Conservation (phyloP, 2,888 invertebrate genomes). For the Spatulosminthurus flaviceps region DNA sequence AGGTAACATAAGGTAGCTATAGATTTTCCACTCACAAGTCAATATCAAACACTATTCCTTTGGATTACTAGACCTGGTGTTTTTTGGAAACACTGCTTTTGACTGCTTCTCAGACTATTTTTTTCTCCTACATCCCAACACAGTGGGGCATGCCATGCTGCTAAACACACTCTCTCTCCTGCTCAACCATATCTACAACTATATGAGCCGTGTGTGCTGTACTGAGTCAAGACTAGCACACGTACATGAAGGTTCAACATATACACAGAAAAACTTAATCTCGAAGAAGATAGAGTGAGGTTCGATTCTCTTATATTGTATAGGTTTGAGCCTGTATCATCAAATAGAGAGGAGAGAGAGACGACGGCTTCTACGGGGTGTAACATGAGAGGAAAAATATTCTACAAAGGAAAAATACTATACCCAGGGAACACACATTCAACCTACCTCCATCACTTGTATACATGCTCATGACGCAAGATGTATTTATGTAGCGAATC, state of each 20-base stretch:
- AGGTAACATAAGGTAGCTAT: conserved; percentile 1
- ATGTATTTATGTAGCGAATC: too few species aligned
- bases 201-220: too few species aligned
- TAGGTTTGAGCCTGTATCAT: neutral
- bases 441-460: too few species aligned
- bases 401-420: neutral
- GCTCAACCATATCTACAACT: too few species aligned
- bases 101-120: neutral
- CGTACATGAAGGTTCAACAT: too few species aligned
- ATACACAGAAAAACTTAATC: neutral
- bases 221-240: too few species aligned
- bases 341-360: neutral
- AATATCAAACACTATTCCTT: conserved; percentile 31
- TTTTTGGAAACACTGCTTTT: conserved; percentile 8
- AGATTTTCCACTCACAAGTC: conserved; percentile 25
- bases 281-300: neutral
- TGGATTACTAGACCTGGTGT: neutral
- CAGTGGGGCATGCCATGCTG: too few species aligned
- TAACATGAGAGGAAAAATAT: neutral
- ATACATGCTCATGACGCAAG: too few species aligned
- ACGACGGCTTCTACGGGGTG: too few species aligned
- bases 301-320: neutral
- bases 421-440: too few species aligned
- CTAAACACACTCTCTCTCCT: too few species aligned
- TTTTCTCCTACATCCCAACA: too few species aligned